Percentiles rank a stretch among this genome's conserved stretches.
These are phyloP conservation scores for Pseudoatta argentina DNA, from an alignment of 1,140 invertebrate species.

Conservation along the genomic window DNA sequence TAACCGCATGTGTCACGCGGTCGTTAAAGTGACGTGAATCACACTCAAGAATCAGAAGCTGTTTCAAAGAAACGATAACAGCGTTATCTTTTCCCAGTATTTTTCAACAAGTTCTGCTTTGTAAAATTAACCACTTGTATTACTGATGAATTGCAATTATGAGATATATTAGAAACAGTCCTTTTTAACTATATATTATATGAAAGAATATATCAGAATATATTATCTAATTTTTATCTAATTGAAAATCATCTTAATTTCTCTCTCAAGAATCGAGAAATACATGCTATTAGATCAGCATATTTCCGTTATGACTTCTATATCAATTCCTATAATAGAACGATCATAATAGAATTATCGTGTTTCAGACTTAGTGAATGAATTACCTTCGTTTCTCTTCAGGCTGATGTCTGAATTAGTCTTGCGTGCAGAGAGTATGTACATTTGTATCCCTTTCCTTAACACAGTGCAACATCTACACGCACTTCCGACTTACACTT, in stretches of 20 bases:
- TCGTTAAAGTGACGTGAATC: constrained; percentile 44
- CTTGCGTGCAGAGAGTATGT: constrained; percentile 65
- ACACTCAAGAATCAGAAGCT: constrained; percentile 35
- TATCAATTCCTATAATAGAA: not conserved
- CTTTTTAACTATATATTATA: not conserved
- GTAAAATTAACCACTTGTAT: not conserved
- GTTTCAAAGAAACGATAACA: constrained; percentile 66
- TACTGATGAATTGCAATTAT: not conserved
- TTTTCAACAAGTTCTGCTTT: not conserved
- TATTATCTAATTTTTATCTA: not conserved
- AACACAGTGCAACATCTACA: constrained; percentile 71
- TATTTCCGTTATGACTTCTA: constrained; percentile 7
- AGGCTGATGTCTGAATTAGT: constrained; percentile 68
- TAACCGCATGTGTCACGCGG: constrained; percentile 11
- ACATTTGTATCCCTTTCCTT: constrained; percentile 61
- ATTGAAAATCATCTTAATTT: not conserved
- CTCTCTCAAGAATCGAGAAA: not conserved
- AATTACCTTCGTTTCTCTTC: constrained; percentile 56
- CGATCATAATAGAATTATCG: constrained; percentile 42
- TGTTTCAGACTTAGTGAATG: constrained; percentile 64
- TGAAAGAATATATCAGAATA: not conserved
- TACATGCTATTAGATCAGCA: not conserved
- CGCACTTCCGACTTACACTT: constrained; percentile 79
- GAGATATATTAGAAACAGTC: not conserved
- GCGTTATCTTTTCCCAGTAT: constrained; percentile 53